Conservation (phyloP, 2,888 invertebrate genomes). For the Philhelius pedissequus region DNA sequence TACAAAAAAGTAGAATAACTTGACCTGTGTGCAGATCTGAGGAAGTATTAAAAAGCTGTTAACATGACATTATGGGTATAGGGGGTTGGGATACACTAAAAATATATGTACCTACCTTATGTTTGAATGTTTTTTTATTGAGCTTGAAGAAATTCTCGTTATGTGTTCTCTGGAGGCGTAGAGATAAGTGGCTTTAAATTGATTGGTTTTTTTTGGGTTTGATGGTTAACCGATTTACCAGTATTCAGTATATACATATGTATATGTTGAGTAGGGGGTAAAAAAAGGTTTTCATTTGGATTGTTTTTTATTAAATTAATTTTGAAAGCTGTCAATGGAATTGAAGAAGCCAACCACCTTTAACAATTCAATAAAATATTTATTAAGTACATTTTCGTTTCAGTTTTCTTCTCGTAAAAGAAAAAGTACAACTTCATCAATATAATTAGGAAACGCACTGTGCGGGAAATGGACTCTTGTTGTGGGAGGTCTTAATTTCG, state of each 20-base stretch:
- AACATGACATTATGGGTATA: conserved; percentile 40
- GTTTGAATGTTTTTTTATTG: background rate
- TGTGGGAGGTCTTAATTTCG: too few relatives aligned
- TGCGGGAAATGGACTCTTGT: too few relatives aligned
- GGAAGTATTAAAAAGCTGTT: conserved; percentile 59
- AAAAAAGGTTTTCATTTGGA: background rate
- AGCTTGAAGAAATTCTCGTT: background rate
- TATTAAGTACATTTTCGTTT: background rate
- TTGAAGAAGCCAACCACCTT: background rate
- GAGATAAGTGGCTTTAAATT: conserved; percentile 37
- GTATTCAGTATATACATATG: background rate
- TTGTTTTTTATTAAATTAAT: background rate
- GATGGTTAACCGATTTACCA: background rate
- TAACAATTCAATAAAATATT: background rate
- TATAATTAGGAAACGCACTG: too few relatives aligned
- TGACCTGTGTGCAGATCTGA: background rate
- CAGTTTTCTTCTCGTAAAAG: too few relatives aligned
- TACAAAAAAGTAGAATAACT: background rate
- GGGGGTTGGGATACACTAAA: background rate
- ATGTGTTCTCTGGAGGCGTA: background rate
- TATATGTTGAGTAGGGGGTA: background rate
- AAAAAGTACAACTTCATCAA: too few relatives aligned
- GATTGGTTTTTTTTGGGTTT: background rate
- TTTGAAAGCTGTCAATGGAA: conserved; percentile 26
- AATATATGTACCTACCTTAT: background rate